Percentiles rank a stretch among this genome's conserved stretches.
phyloP scores from a whole-genome alignment of 1,140 invertebrate genomes.

The Dendrolimus kikuchii region DNA sequence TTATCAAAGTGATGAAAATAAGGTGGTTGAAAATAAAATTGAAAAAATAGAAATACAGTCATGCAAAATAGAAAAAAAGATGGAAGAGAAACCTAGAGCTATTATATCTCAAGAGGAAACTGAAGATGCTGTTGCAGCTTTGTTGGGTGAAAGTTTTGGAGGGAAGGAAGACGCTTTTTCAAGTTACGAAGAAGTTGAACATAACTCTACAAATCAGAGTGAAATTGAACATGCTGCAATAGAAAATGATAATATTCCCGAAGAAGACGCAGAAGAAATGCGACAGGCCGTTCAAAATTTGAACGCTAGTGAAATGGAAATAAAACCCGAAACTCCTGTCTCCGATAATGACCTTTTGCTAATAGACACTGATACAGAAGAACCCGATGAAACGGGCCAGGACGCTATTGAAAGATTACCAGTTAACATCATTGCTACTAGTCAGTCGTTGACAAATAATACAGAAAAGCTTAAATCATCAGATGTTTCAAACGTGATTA shows the following conservation, averaged over 20 bases:
- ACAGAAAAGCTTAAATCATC: conserved; percentile 26
- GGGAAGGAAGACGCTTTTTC: conserved; percentile 64
- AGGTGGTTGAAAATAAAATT: conserved; percentile 27
- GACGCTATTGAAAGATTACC: conserved; percentile 55
- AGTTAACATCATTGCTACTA: conserved; percentile 55
- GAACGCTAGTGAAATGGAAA: conserved; percentile 80
- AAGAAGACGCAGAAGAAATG: conserved; percentile 84
- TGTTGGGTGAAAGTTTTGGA: conserved; percentile 88
- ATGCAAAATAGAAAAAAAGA: conserved; percentile 69
- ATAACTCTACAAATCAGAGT: conserved; percentile 39
- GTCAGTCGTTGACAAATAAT: conserved; percentile 34
- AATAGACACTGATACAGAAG: conserved; percentile 90
- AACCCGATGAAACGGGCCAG: conserved; percentile 65
- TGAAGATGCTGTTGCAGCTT: conserved; percentile 90
- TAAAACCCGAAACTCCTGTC: conserved; percentile 87
- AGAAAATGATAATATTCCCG: conserved; percentile 72
- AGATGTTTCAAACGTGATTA: conserved; percentile 28
- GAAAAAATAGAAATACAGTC: conserved; percentile 31
- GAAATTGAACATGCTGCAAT: conserved; percentile 56
- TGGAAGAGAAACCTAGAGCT: conserved; percentile 84
- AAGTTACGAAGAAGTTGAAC: conserved; percentile 67
- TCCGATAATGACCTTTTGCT: conserved; percentile 87
- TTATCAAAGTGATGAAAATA: conserved; percentile 44
- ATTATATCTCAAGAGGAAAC: conserved; percentile 94
- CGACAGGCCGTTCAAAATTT: conserved; percentile 84